These are phyloP conservation scores for Diglossa cyanea DNA, from an alignment of 2,797 vertebrate species.

Conservation along the genomic window DNA sequence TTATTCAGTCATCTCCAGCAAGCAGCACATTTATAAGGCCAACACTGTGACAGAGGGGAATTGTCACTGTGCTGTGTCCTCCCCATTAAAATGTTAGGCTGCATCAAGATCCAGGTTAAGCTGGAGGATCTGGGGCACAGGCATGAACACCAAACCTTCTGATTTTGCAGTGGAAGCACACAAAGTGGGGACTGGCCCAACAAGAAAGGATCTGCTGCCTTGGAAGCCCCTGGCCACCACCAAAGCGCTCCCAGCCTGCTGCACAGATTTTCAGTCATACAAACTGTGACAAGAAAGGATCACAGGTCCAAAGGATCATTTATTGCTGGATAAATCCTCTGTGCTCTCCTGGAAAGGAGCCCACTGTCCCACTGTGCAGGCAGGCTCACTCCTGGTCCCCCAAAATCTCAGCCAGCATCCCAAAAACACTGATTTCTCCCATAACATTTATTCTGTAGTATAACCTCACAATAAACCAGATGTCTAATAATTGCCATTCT, in stretches of 20 bases:
- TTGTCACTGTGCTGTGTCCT: background rate
- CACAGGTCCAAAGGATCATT: background rate
- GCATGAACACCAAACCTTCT: background rate
- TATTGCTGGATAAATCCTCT: background rate
- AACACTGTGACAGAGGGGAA: background rate
- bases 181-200: background rate
- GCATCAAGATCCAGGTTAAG: background rate
- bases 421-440: fast-evolving
- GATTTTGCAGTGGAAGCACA: background rate
- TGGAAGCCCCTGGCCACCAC: background rate
- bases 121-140: background rate
- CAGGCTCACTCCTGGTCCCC: background rate
- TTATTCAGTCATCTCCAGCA: background rate
- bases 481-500: background rate
- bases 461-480: background rate
- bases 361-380: background rate
- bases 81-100: background rate
- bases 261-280: background rate
- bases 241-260: background rate
- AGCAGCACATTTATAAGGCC: background rate
- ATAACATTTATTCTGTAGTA: background rate
- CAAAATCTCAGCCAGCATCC: background rate
- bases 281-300: background rate
- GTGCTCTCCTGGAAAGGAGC: background rate
- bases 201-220: background rate